Evolutionary conservation across 2,797 vertebrate species (phyloP), one percentile per base, ranked within the genome.

Genomic region (Dendrocincla fuliginosa): DNA sequence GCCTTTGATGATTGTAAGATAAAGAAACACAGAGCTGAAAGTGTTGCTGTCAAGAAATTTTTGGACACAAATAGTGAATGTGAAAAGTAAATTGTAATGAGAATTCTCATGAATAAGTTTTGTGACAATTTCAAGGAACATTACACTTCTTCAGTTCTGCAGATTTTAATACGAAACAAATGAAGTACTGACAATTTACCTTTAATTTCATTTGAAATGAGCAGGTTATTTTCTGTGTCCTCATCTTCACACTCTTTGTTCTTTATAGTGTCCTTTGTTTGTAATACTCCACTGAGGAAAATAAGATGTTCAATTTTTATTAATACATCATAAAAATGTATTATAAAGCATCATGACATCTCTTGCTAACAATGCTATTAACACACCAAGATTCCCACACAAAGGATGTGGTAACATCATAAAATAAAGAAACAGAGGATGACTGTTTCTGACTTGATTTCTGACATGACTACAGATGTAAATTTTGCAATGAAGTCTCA

Each of bases 141-240:
- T 35, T 52, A 79, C 22, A 18, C 23, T 52, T 30, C 27, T 53
- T 91, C n/a, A 61, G 14, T 63, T 94, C 25, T 89, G 41, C 30
- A 74, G 35, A 64, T 75, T 56, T 81, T 68, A 75, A 46, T 47
- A 68, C 1, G 10, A 89, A 84, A 90, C 22, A 81, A 79, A 84
- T 13, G 1, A 91, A 79, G 32, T 41, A 78, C 16, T 87, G 35
- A 9, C 39, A 76, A 79, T 67, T 70, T 98, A 98, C 98, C 98
- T 98, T 98, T 98, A 90, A 98, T 91, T 97, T 98, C 98, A 25
- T 93, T 97, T 83, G 98, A 91, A 46, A 97, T 90, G 22, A 97
- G 96, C 81, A 96, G 93, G 83, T 98, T 98, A 44, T 93, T 98
- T 96, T 98, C 98, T 69, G 88, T 92, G 74, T 97, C 98, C 68